A percentile compares a stretch with the other conserved stretches of the same genome.
Evolutionary conservation across 2,113 vertebrate species (phyloP).

Genomic region (Zingel zingel): DNA sequence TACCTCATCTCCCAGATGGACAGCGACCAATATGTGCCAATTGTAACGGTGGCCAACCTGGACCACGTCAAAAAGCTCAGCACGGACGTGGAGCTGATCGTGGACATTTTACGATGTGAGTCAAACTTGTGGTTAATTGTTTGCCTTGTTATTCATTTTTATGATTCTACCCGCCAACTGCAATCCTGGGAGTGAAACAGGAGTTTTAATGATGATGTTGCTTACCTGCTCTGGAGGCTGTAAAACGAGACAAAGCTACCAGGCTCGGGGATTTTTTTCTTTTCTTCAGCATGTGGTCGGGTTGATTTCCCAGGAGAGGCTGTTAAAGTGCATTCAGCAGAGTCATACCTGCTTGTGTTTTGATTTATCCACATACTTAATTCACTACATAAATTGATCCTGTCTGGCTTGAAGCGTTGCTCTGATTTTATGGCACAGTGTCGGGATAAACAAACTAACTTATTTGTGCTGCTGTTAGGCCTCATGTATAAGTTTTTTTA

Average conservation of each 20-base stretch:
- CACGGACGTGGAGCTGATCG: slow-evolving; percentile 96
- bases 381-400: slow-evolving; percentile 32
- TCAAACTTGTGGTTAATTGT: not conserved
- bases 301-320: slow-evolving; percentile 51
- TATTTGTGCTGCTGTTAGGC: not conserved
- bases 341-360: slow-evolving; percentile 28
- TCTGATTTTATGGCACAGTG: slow-evolving; percentile 19
- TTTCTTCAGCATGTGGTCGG: slow-evolving; percentile 1
- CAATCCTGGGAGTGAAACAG: not conserved
- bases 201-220: not conserved
- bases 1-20: slow-evolving; percentile 99
- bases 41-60: slow-evolving; percentile 97
- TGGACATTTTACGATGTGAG: slow-evolving; percentile 97
- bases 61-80: slow-evolving; percentile 99
- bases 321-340: slow-evolving; percentile 41
- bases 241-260: not conserved
- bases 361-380: slow-evolving; percentile 22
- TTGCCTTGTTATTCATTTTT: not conserved
- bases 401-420: not conserved
- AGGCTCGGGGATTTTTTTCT: not conserved
- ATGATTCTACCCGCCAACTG: not conserved
- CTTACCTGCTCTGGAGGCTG: not conserved
- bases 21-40: slow-evolving; percentile 99
- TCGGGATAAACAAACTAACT: not conserved
- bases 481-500: not conserved